These are phyloP conservation scores for Phymanthus crucifer DNA, from an alignment of 92 coral and sea anemone genomes.

Conservation along the genomic window DNA sequence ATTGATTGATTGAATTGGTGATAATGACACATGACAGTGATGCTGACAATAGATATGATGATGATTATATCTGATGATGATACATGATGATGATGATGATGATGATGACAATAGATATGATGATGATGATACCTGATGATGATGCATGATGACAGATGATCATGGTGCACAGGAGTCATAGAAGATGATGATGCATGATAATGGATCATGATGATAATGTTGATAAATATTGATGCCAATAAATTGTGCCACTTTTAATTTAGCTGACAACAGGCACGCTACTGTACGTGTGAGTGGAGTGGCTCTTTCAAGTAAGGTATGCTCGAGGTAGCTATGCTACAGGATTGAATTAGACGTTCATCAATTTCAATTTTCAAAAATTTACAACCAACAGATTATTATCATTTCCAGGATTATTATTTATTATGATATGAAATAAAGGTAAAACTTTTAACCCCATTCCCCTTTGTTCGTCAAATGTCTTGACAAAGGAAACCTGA, in stretches of 20 bases:
- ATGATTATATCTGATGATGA: background rate
- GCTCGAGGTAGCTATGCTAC: no score
- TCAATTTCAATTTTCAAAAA: background rate
- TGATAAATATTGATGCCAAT: background rate
- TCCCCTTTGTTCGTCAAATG: no score
- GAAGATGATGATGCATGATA: background rate
- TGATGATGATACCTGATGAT: background rate
- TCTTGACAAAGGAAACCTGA: no score
- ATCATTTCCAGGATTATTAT: no score
- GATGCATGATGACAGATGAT: background rate
- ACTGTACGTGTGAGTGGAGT: constrained; percentile 92
- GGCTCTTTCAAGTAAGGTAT: constrained; percentile 89
- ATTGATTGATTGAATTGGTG: no score
- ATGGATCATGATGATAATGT: background rate
- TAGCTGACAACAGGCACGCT: constrained; percentile 94
- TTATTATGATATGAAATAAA: no score
- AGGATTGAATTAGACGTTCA: background rate
- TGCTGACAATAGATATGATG: background rate
- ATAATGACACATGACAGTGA: background rate
- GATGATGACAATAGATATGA: background rate
- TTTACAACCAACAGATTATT: no score
- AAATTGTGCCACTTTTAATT: background rate
- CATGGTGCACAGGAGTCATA: background rate
- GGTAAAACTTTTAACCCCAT: no score
- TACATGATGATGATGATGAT: background rate